Conservation (phyloP, 2,113 vertebrate genomes). For the Aptenodytes patagonicus region DNA sequence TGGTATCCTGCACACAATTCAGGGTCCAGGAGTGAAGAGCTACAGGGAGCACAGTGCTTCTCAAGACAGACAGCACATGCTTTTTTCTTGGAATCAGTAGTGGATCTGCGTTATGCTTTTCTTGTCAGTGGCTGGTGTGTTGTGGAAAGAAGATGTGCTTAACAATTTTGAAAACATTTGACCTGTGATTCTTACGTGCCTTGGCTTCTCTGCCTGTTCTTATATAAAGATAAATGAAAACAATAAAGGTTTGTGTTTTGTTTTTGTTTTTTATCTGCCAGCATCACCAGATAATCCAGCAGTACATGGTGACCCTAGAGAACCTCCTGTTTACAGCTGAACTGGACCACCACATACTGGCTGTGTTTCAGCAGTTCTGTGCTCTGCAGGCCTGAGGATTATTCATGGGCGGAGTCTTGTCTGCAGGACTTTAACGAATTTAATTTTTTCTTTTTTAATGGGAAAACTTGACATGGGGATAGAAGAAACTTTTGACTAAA, state of each 20-base stretch:
- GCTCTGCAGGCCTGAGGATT: constrained; percentile 88
- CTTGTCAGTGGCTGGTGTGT: not conserved
- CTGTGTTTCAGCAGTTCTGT: constrained; percentile 98
- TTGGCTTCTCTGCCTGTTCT: not conserved
- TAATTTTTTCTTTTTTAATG: not conserved
- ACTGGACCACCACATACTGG: constrained; percentile 94
- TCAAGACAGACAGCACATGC: not conserved
- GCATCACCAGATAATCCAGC: constrained; percentile 97
- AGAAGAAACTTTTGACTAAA: constrained; percentile 46
- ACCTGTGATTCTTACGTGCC: not conserved
- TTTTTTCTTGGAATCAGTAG: not conserved
- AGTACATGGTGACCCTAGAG: constrained; percentile 98
- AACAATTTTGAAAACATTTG: not conserved
- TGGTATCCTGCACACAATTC: not conserved
- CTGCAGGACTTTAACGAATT: constrained; percentile 33
- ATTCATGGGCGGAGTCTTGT: not conserved
- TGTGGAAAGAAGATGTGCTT: not conserved
- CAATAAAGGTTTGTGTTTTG: not conserved
- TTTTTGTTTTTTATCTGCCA: constrained; percentile 53
- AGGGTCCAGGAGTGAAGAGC: not conserved
- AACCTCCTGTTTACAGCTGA: constrained; percentile 98
- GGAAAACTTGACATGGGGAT: constrained; percentile 42
- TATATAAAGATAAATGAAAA: not conserved
- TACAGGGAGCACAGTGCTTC: not conserved
- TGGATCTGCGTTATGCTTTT: not conserved